phyloP scores from a whole-genome alignment of 2,888 invertebrate species.

The Apomyelois bistriatella region DNA sequence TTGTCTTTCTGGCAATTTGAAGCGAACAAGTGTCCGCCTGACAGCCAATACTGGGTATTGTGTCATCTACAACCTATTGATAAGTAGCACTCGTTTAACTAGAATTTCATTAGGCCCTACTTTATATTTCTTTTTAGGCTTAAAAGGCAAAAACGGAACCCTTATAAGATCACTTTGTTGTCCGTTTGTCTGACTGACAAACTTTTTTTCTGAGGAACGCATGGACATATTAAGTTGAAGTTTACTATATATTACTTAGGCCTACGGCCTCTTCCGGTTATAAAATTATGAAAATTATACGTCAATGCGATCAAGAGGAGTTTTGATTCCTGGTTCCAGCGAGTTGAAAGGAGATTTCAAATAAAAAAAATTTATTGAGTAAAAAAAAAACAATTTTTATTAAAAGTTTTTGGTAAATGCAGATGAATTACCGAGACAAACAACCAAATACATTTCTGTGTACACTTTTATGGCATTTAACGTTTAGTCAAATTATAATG shows the following conservation, averaged over 20 bases:
- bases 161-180: too few species aligned
- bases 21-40: constrained; percentile 23
- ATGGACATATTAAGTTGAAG: too few species aligned
- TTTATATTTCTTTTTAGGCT: too few species aligned
- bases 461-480: constrained; percentile 57
- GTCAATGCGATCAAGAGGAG: too few species aligned
- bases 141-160: too few species aligned
- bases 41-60: constrained; percentile 5
- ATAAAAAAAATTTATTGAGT: constrained; percentile 41
- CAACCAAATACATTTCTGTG: constrained; percentile 53
- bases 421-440: constrained; percentile 63
- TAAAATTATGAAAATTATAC: too few species aligned
- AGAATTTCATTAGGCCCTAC: neutral
- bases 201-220: too few species aligned
- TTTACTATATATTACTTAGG: too few species aligned
- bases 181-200: too few species aligned
- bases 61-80: neutral
- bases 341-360: constrained; percentile 13
- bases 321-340: too few species aligned
- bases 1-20: constrained; percentile 51
- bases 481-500: constrained; percentile 46
- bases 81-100: neutral
- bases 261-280: too few species aligned
- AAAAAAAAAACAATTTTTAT: constrained; percentile 43
- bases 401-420: constrained; percentile 77